phyloP scores from a whole-genome alignment of 2,888 invertebrate species.

The Drosophila crucigera region DNA sequence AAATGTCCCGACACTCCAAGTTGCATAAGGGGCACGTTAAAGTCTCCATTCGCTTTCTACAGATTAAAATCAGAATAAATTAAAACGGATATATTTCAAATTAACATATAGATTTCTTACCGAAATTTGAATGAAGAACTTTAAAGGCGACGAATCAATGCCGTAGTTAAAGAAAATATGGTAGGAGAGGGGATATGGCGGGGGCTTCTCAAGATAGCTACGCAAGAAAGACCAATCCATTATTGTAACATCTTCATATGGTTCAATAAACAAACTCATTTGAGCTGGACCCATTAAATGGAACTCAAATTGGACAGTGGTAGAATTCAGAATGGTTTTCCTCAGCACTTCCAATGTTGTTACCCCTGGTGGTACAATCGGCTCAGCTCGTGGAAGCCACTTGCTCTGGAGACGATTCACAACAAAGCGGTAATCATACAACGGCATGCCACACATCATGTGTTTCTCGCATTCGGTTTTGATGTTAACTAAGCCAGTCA shows the following conservation, averaged over 20 bases:
- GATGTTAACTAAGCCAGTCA: constrained; percentile 58
- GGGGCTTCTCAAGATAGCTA: constrained; percentile 51
- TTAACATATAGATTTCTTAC: constrained; percentile 12
- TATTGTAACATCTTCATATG: constrained; percentile 64
- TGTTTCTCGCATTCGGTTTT: constrained; percentile 57
- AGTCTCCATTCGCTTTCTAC: constrained; percentile 57
- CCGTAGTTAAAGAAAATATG: constrained; percentile 72
- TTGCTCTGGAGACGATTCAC: constrained; percentile 43
- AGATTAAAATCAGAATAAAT: neutral
- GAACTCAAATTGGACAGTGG: constrained; percentile 64
- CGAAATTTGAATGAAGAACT: constrained; percentile 69
- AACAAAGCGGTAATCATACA: constrained; percentile 69
- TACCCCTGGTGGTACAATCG: constrained; percentile 50
- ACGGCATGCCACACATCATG: constrained; percentile 78
- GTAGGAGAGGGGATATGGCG: constrained; percentile 64
- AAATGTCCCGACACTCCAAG: constrained; percentile 86
- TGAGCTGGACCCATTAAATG: constrained; percentile 72
- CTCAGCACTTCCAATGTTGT: constrained; percentile 63
- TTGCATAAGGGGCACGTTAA: constrained; percentile 72
- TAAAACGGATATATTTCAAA: neutral
- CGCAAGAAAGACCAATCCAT: constrained; percentile 74
- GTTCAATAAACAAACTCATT: constrained; percentile 73
- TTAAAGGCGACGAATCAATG: constrained; percentile 59
- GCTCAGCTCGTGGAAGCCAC: constrained; percentile 65
- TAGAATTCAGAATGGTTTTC: constrained; percentile 50